phyloP scores from a whole-genome alignment of 2,888 invertebrate genomes.

The Drosophila rubida region DNA sequence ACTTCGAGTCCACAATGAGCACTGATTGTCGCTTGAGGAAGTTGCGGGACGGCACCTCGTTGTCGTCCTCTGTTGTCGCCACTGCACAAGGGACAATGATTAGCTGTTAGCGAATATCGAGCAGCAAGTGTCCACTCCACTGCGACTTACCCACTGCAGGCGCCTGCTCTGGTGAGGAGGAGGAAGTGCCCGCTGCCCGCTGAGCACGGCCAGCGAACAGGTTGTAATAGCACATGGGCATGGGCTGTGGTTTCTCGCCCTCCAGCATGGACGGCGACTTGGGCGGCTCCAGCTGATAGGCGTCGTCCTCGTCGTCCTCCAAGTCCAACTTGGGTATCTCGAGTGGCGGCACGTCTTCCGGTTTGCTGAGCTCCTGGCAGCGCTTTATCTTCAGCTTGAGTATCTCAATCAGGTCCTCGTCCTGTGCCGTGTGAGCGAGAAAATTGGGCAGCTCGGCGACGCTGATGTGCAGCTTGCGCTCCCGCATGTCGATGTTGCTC shows the following conservation, averaged over 20 bases:
- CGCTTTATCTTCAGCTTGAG: constrained; percentile 82
- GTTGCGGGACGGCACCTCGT: constrained; percentile 92
- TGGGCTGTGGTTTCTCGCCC: constrained; percentile 83
- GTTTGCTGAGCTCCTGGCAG: constrained; percentile 76
- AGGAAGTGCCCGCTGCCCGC: constrained; percentile 82
- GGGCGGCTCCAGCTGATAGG: constrained; percentile 74
- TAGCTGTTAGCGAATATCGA: neutral
- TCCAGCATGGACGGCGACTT: constrained; percentile 71
- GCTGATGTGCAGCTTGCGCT: constrained; percentile 69
- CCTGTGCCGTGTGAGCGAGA: constrained; percentile 77
- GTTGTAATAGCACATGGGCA: constrained; percentile 85
- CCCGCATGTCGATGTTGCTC: constrained; percentile 75
- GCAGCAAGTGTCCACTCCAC: constrained; percentile 5
- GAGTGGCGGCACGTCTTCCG: constrained; percentile 59
- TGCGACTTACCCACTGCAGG: constrained; percentile 81
- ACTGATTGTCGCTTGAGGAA: constrained; percentile 93
- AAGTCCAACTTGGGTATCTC: constrained; percentile 74
- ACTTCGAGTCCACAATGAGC: constrained; percentile 92
- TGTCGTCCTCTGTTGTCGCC: constrained; percentile 91
- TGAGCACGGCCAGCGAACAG: constrained; percentile 83
- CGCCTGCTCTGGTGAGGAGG: constrained; percentile 84
- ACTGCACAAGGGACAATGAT: constrained; percentile 48
- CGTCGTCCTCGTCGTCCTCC: constrained; percentile 74
- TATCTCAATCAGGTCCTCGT: constrained; percentile 83
- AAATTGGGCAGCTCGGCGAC: constrained; percentile 79